Conservation (phyloP, 2,113 vertebrate species). For the Raja brachyura region DNA sequence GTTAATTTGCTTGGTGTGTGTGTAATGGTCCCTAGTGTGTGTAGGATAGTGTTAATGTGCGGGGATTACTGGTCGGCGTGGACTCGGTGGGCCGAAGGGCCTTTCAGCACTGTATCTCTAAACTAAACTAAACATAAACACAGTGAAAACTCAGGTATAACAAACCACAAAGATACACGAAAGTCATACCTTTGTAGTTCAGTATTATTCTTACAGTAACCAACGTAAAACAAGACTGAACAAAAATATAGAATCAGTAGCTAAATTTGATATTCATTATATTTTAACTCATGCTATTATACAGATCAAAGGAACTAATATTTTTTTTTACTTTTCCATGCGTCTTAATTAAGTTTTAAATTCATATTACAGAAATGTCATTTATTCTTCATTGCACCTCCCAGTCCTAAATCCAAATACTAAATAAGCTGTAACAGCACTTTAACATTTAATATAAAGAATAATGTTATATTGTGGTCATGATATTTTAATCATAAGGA, state of each 20-base stretch:
- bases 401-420: background rate
- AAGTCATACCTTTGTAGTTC: background rate
- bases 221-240: background rate
- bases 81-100: no score
- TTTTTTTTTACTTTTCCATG: background rate
- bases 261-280: background rate
- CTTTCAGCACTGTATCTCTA: no score
- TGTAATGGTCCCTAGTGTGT: no score
- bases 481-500: background rate
- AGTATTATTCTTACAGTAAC: background rate
- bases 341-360: background rate
- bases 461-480: background rate
- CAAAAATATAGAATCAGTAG: constrained; percentile 1
- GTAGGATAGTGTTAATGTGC: no score
- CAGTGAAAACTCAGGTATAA: background rate
- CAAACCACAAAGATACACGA: background rate
- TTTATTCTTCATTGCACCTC: background rate
- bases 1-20: no score
- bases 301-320: background rate
- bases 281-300: background rate
- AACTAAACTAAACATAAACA: background rate
- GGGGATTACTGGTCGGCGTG: no score
- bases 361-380: background rate
- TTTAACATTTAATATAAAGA: background rate
- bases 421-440: background rate